Percentiles rank a stretch among this genome's conserved stretches.
Conservation (phyloP, 2,888 invertebrate genomes). For the Dyspetes luteomarginatus region DNA sequence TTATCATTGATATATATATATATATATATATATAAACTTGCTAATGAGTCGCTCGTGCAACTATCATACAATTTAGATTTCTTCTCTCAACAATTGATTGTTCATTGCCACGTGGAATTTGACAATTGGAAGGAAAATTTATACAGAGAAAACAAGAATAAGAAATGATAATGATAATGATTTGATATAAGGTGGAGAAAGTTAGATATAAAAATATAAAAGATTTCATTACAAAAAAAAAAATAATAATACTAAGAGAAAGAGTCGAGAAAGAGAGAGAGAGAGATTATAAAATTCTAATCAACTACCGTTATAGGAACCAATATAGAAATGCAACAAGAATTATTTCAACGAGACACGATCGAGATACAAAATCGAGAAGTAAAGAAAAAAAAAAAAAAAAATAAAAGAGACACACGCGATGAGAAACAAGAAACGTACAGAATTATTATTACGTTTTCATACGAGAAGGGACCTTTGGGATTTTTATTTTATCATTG, state of each 20-base stretch:
- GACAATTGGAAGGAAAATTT: too few species aligned
- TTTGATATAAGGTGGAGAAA: too few species aligned
- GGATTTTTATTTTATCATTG: neutral
- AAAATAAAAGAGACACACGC: slow-evolving; percentile 38
- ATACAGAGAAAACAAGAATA: too few species aligned
- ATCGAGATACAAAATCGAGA: slow-evolving; percentile 63
- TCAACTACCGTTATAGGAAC: slow-evolving; percentile 67
- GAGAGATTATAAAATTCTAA: slow-evolving; percentile 44
- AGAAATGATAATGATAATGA: too few species aligned
- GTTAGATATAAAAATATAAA: neutral
- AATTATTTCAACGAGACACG: slow-evolving; percentile 74
- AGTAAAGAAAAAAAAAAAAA: slow-evolving; percentile 7
- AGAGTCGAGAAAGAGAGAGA: neutral
- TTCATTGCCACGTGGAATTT: too few species aligned
- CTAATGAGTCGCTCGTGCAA: too few species aligned
- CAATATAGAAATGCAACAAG: slow-evolving; percentile 58
- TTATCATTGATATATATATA: too few species aligned
- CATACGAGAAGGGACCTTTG: neutral
- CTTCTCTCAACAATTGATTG: too few species aligned
- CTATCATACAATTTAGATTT: too few species aligned
- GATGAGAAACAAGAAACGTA: slow-evolving; percentile 47
- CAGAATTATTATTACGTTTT: neutral
- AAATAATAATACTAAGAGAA: neutral
- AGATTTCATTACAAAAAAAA: slow-evolving; percentile 9
- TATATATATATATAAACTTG: too few species aligned